These are phyloP conservation scores for Halesus radiatus DNA, from an alignment of 1,140 invertebrate species.

Conservation along the genomic window DNA sequence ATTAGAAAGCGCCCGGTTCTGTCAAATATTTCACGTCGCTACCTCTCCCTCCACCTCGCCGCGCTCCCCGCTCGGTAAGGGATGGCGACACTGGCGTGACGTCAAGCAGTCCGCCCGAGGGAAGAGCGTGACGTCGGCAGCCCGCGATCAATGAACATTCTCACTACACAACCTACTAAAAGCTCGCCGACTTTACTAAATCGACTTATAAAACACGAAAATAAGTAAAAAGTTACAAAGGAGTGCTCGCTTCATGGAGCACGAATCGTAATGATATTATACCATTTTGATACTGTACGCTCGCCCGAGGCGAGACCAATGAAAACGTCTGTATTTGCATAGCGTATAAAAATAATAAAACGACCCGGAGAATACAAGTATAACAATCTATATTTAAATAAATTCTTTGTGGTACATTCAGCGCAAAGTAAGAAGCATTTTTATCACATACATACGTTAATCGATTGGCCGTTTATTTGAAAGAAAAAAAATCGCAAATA, in stretches of 20 bases:
- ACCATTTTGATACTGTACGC: neutral
- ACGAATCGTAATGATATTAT: neutral
- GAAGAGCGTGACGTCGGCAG: slow-evolving; percentile 34
- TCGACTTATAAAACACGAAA: slow-evolving; percentile 7
- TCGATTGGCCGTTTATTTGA: too few relatives aligned
- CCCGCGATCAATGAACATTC: slow-evolving; percentile 43
- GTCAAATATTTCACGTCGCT: slow-evolving; percentile 29
- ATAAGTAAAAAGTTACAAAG: slow-evolving; percentile 13
- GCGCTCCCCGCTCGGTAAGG: neutral
- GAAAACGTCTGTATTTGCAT: neutral
- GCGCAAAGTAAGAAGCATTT: too few relatives aligned
- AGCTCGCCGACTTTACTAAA: neutral
- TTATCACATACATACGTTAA: too few relatives aligned
- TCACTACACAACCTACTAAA: slow-evolving; percentile 24
- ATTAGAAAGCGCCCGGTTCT: slow-evolving; percentile 25
- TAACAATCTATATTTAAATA: too few relatives aligned
- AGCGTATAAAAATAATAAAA: neutral
- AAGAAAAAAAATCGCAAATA: too few relatives aligned
- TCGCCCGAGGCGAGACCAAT: neutral
- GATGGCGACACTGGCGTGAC: slow-evolving; percentile 8
- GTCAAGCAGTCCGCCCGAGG: slow-evolving; percentile 17
- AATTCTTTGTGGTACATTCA: too few relatives aligned
- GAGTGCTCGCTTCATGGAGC: neutral
- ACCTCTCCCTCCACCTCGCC: neutral
- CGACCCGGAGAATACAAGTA: neutral